A percentile compares a stretch with the other conserved stretches of the same genome.
phyloP scores from a whole-genome alignment of 2,888 invertebrate species.

The Sepioteuthis lessoniana region DNA sequence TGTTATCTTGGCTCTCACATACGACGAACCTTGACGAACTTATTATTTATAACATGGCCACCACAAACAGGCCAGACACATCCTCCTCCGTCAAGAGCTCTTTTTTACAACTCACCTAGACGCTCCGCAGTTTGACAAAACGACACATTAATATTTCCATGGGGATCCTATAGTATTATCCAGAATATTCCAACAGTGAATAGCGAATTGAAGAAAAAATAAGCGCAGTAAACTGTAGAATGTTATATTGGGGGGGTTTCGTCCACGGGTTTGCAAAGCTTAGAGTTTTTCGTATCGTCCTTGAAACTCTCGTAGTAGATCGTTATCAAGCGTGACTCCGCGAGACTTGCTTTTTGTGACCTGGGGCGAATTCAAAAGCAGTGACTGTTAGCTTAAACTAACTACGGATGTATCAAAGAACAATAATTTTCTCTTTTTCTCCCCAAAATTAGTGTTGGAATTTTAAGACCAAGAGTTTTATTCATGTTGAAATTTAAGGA shows the following conservation, averaged over 20 bases:
- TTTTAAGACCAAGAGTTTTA: not conserved
- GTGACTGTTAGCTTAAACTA: not conserved
- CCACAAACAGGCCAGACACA: slow-evolving; percentile 47
- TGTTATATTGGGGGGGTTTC: slow-evolving; percentile 6
- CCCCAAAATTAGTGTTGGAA: not conserved
- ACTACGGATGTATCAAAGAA: not conserved
- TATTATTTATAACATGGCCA: slow-evolving; percentile 48
- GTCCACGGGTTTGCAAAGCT: slow-evolving; percentile 44
- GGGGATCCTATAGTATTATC: slow-evolving; percentile 40
- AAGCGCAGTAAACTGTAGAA: not conserved
- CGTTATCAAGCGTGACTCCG: slow-evolving; percentile 46
- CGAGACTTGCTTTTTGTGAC: slow-evolving; percentile 47
- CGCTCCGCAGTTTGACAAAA: slow-evolving; percentile 44
- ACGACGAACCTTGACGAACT: slow-evolving; percentile 44
- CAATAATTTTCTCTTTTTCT: not conserved
- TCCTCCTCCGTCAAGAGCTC: not conserved
- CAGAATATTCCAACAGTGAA: slow-evolving; percentile 23
- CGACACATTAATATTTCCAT: slow-evolving; percentile 47
- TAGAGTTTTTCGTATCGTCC: slow-evolving; percentile 45
- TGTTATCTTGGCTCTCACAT: slow-evolving; percentile 38
- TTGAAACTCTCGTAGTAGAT: slow-evolving; percentile 47
- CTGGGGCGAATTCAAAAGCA: not conserved
- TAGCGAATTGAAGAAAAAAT: slow-evolving; percentile 8
- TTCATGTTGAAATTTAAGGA: not conserved
- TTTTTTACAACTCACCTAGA: slow-evolving; percentile 45